phyloP scores from a whole-genome alignment of 2,888 invertebrate genomes.

The Lingula anatina region DNA sequence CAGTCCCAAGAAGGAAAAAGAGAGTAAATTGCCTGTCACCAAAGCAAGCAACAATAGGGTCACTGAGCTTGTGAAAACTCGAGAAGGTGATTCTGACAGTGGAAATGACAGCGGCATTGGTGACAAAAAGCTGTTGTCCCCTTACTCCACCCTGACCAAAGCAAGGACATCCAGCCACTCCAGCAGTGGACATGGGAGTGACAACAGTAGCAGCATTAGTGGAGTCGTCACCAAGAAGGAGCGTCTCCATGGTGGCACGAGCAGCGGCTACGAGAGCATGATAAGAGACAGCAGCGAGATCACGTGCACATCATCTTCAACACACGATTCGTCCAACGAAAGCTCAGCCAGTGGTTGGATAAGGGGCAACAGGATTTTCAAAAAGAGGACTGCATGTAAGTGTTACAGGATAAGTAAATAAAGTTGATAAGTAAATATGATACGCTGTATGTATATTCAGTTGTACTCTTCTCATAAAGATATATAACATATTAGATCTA shows the following conservation, averaged over 20 bases:
- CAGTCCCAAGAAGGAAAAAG: slow-evolving; percentile 35
- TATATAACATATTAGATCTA: too few species aligned
- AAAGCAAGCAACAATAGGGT: slow-evolving; percentile 19
- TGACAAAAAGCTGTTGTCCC: slow-evolving; percentile 41
- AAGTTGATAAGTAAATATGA: too few species aligned
- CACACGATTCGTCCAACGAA: slow-evolving; percentile 52
- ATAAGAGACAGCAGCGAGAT: slow-evolving; percentile 74
- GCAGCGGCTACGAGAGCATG: slow-evolving; percentile 82
- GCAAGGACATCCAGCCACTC: slow-evolving; percentile 48
- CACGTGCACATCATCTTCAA: slow-evolving; percentile 72
- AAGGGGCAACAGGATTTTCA: slow-evolving; percentile 27
- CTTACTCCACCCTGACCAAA: slow-evolving; percentile 51
- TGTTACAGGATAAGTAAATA: too few species aligned
- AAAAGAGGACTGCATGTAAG: slow-evolving; percentile 35
- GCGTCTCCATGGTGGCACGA: slow-evolving; percentile 60
- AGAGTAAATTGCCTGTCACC: slow-evolving; percentile 16
- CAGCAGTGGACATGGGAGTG: slow-evolving; percentile 53
- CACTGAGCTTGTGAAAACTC: not conserved
- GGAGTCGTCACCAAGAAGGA: slow-evolving; percentile 29
- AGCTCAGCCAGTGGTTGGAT: slow-evolving; percentile 34
- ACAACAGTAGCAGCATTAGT: slow-evolving; percentile 41
- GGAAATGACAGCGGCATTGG: slow-evolving; percentile 49
- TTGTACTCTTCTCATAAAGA: too few species aligned
- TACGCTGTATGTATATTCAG: too few species aligned
- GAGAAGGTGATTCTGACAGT: slow-evolving; percentile 42